Conservation (phyloP, 35 echinoderm and acorn worm genomes). For the Amphiura filiformis region DNA sequence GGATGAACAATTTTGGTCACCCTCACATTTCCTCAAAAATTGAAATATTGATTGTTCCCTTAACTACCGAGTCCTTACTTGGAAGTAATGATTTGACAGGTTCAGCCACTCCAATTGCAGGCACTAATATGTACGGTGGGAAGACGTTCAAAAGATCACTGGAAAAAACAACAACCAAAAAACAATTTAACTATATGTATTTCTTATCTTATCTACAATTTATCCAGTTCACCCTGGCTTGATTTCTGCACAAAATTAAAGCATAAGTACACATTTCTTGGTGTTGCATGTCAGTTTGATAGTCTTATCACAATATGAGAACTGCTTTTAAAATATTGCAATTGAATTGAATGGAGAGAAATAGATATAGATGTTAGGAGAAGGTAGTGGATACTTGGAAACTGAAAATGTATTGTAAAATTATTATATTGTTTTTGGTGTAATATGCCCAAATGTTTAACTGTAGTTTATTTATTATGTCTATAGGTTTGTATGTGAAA, state of each 20-base stretch:
- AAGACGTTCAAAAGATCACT: conserved; percentile 3
- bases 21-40: neutral
- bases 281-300: too few species aligned
- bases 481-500: too few species aligned
- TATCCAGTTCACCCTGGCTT: too few species aligned
- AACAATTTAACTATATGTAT: neutral
- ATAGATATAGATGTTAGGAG: too few species aligned
- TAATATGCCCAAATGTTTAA: too few species aligned
- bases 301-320: neutral
- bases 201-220: too few species aligned
- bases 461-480: neutral
- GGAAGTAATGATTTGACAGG: conserved; percentile 14
- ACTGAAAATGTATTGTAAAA: neutral
- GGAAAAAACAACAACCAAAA: conserved; percentile 7
- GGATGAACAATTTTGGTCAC: neutral
- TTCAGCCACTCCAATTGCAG: conserved; percentile 11
- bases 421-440: too few species aligned
- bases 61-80: conserved; percentile 9
- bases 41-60: neutral
- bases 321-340: too few species aligned
- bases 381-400: too few species aligned
- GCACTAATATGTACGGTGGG: conserved; percentile 16
- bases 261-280: too few species aligned
- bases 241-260: too few species aligned
- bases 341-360: too few species aligned